Percentiles rank a stretch among this genome's conserved stretches.
Evolutionary conservation across 2,888 invertebrate genomes (phyloP).

Genomic region (Agonopterix subpropinquella): DNA sequence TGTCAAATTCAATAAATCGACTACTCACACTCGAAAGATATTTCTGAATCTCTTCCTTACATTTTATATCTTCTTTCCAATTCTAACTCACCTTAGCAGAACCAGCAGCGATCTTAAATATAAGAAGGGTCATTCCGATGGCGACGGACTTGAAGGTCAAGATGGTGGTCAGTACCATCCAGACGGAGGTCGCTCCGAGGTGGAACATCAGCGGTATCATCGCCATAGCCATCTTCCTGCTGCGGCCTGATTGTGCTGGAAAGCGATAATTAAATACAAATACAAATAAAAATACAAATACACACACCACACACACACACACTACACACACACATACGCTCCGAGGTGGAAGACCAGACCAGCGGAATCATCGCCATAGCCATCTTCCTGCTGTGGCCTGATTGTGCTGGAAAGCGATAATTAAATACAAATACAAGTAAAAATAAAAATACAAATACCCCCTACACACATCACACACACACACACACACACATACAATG

Average conservation of each 20-base stretch:
- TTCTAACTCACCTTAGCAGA: conserved; percentile 52
- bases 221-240: conserved; percentile 50
- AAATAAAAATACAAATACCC: too few relatives aligned
- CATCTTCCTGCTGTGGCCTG: conserved; percentile 42
- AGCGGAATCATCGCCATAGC: conserved; percentile 49
- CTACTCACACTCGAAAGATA: too few relatives aligned
- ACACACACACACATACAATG: too few relatives aligned
- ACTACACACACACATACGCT: too few relatives aligned
- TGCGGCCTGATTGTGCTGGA: conserved; percentile 25
- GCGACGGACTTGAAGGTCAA: conserved; percentile 55
- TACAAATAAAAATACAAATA: too few relatives aligned
- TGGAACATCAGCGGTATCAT: conserved; percentile 60
- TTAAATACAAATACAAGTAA: too few relatives aligned
- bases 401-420: conserved; percentile 21
- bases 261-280: too few relatives aligned
- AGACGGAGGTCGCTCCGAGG: conserved; percentile 56
- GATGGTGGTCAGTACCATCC: conserved; percentile 54
- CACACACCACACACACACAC: too few relatives aligned
- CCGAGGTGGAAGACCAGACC: conserved; percentile 63
- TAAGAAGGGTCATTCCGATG: conserved; percentile 47
- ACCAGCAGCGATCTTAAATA: conserved; percentile 63
- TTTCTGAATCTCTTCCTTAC: too few relatives aligned
- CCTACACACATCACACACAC: too few relatives aligned
- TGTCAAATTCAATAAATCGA: too few relatives aligned
- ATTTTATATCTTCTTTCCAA: too few relatives aligned